Conservation (phyloP, 2,113 vertebrate species). For the Castor canadensis region DNA sequence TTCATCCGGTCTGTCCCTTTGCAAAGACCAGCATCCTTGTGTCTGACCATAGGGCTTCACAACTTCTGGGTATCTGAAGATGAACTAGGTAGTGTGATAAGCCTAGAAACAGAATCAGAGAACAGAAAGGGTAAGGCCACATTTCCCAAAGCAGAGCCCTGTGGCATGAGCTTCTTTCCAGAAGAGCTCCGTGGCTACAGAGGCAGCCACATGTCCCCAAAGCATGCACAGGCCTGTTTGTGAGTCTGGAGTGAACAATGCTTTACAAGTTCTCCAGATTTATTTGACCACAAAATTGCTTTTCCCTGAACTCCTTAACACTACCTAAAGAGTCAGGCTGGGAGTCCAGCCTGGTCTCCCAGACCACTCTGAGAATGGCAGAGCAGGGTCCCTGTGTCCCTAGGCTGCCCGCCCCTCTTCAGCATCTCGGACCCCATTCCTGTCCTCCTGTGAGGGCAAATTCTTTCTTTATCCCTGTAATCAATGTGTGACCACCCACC, state of each 20-base stretch:
- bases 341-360: neutral
- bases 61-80: neutral
- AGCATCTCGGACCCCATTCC: neutral
- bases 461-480: neutral
- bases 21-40: neutral
- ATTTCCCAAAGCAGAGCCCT: neutral
- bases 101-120: neutral
- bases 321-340: neutral
- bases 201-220: neutral
- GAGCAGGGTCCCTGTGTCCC: neutral
- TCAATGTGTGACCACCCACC: neutral
- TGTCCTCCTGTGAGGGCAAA: neutral
- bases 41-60: neutral
- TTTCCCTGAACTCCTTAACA: neutral
- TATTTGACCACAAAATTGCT: neutral
- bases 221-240: neutral
- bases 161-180: neutral
- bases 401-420: neutral
- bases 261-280: neutral
- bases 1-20: neutral
- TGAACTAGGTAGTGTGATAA: neutral
- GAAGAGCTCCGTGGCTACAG: neutral
- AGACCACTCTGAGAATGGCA: neutral
- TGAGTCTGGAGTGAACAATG: neutral
- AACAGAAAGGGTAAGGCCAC: neutral